These are phyloP conservation scores for Chironomus tentans DNA, from an alignment of 2,888 invertebrate genomes.

Conservation along the genomic window DNA sequence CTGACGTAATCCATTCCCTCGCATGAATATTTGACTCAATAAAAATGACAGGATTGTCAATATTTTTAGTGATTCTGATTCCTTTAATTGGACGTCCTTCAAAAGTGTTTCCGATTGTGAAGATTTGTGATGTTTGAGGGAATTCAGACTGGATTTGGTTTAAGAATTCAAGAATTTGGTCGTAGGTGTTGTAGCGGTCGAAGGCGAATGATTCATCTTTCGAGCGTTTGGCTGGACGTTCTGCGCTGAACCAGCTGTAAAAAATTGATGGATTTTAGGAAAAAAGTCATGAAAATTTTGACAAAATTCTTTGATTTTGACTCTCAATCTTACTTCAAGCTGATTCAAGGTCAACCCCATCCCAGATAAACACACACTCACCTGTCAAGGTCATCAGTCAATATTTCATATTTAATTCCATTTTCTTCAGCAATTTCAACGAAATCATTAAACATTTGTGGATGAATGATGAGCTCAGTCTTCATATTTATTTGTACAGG, in stretches of 20 bases:
- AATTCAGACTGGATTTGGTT: constrained; percentile 42
- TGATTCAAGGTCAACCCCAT: no score
- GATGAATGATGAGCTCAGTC: constrained; percentile 51
- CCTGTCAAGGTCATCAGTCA: constrained; percentile 53
- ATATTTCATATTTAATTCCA: constrained; percentile 40
- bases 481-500: background rate
- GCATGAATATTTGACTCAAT: constrained; percentile 55
- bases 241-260: constrained; percentile 45
- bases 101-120: constrained; percentile 49
- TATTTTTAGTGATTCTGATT: constrained; percentile 42
- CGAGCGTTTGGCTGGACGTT: constrained; percentile 33
- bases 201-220: constrained; percentile 44
- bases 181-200: constrained; percentile 50
- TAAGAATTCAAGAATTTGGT: constrained; percentile 53
- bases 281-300: no score
- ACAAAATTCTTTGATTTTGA: no score
- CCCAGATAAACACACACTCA: no score
- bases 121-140: constrained; percentile 44
- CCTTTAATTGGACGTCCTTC: constrained; percentile 53
- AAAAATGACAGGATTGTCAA: constrained; percentile 49
- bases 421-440: constrained; percentile 38
- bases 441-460: constrained; percentile 44
- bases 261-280: no score
- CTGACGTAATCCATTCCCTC: constrained; percentile 39
- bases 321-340: no score